Base-by-base conservation (phyloP, 2,888 invertebrate genomes). In the Sceliomorpha sp. region DNA sequence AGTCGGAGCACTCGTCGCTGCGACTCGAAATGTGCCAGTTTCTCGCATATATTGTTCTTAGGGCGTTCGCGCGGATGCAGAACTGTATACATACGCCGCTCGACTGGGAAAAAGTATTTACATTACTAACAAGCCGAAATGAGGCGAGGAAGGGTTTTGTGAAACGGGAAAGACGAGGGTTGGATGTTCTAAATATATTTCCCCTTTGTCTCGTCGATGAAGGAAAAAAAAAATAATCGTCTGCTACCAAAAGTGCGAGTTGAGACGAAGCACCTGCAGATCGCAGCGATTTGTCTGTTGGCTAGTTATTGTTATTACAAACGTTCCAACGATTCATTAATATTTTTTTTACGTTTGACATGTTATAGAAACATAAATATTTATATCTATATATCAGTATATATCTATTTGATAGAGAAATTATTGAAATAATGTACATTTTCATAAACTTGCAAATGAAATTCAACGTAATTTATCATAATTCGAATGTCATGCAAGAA, bases 51-150 rank as follows among this genome's bases (percentile, higher is more conserved):
- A 45, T 62, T 55, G 51, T 48, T 58, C 44, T 32, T 15, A 24
- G 39, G 45, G 47, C 51, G 45, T 15, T 20, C 15, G 60, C 32
- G 27, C 37, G 55, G 45, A 53, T 37, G 45, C 27, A 36, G 34
- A 59, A 53, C 39, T 40, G 39, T 37, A 42, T 48, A 40, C 31
- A 42, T 63, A 63, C 36, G 42, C 13, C n/a, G n/a, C 12, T 6
- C n/a, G 26, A n/a, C 9, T 26, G 3, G 15, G 48, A 59, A 55
- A 68, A 70, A 60, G 72, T 70, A 66, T 72, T 74, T 74, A 60
- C 60, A 55, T 48, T 36, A 67, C 74, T 73, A 74, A 74, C 72
- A 67, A 72, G 72, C 51, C 42, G 40, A 13, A 17, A 24, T 10
- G 24, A 13, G 13, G 39, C 17, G 9, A 1, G 15, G 9, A 40